These are phyloP conservation scores for Epinotia demarniana DNA, from an alignment of 2,888 invertebrate genomes.

Conservation along the genomic window DNA sequence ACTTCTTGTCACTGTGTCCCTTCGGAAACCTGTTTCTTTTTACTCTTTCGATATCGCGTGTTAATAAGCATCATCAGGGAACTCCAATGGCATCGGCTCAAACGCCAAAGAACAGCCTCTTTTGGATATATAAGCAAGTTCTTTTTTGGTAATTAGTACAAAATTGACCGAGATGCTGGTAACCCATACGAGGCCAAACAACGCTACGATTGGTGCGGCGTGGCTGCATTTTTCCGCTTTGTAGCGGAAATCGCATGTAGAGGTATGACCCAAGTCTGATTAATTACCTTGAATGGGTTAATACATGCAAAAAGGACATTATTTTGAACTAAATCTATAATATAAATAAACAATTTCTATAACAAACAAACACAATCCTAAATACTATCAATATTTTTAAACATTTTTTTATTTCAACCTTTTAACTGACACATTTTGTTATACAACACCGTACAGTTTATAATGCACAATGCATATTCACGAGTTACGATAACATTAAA, in stretches of 20 bases:
- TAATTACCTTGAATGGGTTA: too few species aligned
- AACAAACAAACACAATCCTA: conserved; percentile 5
- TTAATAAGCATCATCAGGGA: background rate
- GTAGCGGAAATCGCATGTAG: too few species aligned
- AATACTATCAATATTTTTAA: conserved; percentile 9
- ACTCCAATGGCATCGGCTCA: background rate
- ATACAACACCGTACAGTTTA: background rate
- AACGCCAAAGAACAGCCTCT: background rate
- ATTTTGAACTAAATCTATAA: background rate
- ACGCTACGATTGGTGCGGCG: too few species aligned
- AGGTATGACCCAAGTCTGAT: background rate
- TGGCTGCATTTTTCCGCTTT: too few species aligned
- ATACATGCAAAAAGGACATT: background rate
- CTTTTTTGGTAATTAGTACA: background rate
- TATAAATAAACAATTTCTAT: background rate
- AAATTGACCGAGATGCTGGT: background rate
- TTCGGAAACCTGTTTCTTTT: too few species aligned
- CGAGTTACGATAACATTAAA: background rate
- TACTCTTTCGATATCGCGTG: conserved; percentile 1
- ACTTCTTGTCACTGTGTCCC: background rate
- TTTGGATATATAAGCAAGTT: background rate
- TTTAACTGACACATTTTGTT: background rate
- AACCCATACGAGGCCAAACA: too few species aligned
- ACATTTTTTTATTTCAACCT: conserved; percentile 8
- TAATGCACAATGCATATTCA: too few species aligned